Percentiles rank a stretch among this genome's conserved stretches.
Evolutionary conservation across 2,113 vertebrate species (phyloP).

Genomic region (Myanophis thanlyinensis): DNA sequence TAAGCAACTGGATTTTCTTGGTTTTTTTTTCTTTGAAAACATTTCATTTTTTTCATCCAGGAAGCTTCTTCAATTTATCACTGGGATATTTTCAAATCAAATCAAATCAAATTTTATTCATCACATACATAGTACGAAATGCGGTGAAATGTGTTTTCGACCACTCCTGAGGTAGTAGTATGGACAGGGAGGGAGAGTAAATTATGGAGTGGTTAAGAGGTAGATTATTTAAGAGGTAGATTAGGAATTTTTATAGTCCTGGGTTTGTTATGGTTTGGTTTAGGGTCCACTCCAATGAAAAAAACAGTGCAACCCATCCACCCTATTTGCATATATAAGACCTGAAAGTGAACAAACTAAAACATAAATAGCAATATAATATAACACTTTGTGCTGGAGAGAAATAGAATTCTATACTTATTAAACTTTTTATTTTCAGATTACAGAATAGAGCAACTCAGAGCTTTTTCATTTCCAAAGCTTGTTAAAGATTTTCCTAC

Average conservation of each 20-base stretch:
- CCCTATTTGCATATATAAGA: background rate
- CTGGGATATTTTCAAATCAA: background rate
- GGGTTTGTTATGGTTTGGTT: too few species aligned
- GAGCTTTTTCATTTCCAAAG: background rate
- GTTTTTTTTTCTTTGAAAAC: too few species aligned
- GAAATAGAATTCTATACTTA: background rate
- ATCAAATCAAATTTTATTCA: too few species aligned
- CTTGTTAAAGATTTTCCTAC: background rate
- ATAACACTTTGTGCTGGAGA: background rate
- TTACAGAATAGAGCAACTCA: background rate
- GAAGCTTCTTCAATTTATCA: background rate
- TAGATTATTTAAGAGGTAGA: too few species aligned
- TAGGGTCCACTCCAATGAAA: background rate
- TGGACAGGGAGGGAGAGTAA: too few species aligned
- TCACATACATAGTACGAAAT: too few species aligned
- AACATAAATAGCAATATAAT: background rate
- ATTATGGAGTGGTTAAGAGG: too few species aligned
- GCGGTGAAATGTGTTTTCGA: too few species aligned
- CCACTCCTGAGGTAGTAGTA: too few species aligned
- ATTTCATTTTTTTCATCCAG: background rate
- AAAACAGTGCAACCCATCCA: background rate
- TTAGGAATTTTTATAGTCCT: too few species aligned
- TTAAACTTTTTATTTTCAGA: background rate
- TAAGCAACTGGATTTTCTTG: background rate
- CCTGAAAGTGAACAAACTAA: background rate